Evolutionary conservation across 2,888 invertebrate species (phyloP).

Genomic region (Bembecia ichneumoniformis): DNA sequence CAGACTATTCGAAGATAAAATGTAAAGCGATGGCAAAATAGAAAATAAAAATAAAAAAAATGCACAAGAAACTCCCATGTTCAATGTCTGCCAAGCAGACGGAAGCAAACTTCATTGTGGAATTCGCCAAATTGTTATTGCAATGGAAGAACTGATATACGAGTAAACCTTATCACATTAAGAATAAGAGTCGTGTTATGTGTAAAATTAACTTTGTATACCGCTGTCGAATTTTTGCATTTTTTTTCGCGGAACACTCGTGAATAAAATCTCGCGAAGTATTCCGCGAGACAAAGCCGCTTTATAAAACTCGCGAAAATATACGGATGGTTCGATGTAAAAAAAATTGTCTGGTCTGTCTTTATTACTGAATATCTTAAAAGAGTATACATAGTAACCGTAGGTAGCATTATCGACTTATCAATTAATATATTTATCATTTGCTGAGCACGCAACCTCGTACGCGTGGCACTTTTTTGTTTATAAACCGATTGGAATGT

Average conservation of each 20-base stretch:
- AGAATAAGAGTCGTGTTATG: background rate
- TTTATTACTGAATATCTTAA: too few species aligned
- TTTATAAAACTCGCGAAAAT: background rate
- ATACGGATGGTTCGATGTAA: background rate
- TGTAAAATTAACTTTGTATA: background rate
- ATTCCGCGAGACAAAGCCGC: conserved; percentile 2
- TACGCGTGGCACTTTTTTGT: too few species aligned
- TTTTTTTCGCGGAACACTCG: background rate
- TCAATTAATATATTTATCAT: too few species aligned
- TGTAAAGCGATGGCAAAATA: background rate
- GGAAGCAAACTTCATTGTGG: conserved; percentile 16
- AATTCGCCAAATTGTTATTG: conserved; percentile 1
- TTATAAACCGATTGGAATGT: too few species aligned
- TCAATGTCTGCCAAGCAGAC: conserved; percentile 17
- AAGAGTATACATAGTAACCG: too few species aligned
- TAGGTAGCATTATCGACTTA: too few species aligned
- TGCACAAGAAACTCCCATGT: conserved; percentile 22
- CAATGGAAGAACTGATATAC: background rate
- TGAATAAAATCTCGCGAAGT: conserved; percentile 5
- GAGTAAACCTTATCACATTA: background rate
- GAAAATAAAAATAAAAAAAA: conserved; percentile 7
- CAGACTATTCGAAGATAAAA: background rate
- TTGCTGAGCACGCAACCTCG: too few species aligned
- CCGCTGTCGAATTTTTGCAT: background rate
- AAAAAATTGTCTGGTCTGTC: too few species aligned